Base-by-base conservation (phyloP, 2,113 vertebrate species). In the Spilogale gracilis region DNA sequence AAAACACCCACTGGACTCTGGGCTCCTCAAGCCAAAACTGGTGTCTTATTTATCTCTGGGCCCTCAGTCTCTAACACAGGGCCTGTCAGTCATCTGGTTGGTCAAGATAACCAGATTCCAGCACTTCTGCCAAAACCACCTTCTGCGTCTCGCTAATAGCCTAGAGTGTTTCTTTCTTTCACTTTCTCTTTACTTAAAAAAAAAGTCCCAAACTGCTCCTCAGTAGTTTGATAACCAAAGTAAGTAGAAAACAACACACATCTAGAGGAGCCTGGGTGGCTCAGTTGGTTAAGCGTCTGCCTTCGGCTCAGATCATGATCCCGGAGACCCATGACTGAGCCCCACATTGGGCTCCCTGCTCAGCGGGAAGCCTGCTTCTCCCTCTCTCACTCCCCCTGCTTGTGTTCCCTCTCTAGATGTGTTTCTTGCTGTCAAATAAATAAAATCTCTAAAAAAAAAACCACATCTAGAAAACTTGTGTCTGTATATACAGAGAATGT, bases 191-290 rank as follows among this genome's bases (percentile, higher is more conserved):
- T 60, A 63, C 38, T 88, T 67, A 65, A 74, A 81, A 45, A 38
- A 69, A 78, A 65, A 20, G 13, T 20, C 6, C 12, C 54, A 74
- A 74, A 69, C 52, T 80, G 16, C 58, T 90, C 88, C 65, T 91
- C 88, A 91, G 60, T 80, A 86, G 81, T 73, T 94, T 92, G 32
- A 92, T 95, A 96, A 93, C 21, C 5, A 30, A 89, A 91, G 89
- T 81, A 90, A 78, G 18, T 18, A 11, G 60, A 82, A 96, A 98
- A 84, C 30, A 95, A 3, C 18, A 93, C 4, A 60, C 54, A 86
- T 82, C 60, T 67, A 38, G 38, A 38, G 38, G 38, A 2, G 38
- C 38, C 38, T 38, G 38, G 38, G 38, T 38, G 38, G 38, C 38
- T 38, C 38, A 38, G 38, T 38, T 38, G 38, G 38, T 38, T 38